A percentile compares a stretch with the other conserved stretches of the same genome.
Conservation (phyloP, 2,888 invertebrate species). For the Hypomecis atomaria region DNA sequence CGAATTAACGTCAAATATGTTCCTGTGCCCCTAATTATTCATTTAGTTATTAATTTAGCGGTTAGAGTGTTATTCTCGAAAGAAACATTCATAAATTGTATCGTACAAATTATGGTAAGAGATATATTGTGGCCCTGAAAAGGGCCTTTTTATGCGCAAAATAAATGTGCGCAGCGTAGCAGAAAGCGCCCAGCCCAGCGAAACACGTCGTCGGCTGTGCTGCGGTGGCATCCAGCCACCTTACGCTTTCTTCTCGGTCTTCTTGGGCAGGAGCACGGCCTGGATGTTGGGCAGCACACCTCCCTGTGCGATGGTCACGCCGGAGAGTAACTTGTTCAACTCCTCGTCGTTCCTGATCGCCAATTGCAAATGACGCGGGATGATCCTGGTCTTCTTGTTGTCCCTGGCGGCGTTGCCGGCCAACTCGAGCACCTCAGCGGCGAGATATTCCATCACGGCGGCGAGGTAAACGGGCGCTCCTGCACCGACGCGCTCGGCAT, state of each 20-base stretch:
- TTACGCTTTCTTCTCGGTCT: no score
- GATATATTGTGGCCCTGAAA: neutral
- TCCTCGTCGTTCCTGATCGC: conserved; percentile 99
- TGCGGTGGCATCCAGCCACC: no score
- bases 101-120: neutral
- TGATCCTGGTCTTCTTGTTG: conserved; percentile 99
- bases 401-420: conserved; percentile 99
- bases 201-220: no score
- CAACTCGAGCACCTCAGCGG: conserved; percentile 99
- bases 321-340: conserved; percentile 97
- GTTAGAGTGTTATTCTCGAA: neutral
- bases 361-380: conserved; percentile 99
- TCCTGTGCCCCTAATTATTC: no score
- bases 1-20: no score
- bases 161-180: no score
- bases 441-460: conserved; percentile 99
- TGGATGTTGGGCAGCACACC: conserved; percentile 87
- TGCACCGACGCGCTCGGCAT: conserved; percentile 93
- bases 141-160: neutral
- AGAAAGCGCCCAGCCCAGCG: no score
- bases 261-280: no score
- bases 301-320: conserved; percentile 99
- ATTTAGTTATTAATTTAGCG: no score
- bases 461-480: conserved; percentile 99
- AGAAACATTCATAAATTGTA: neutral